Conservation (phyloP, 2,888 invertebrate genomes). For the Gandaritis pyraliata region DNA sequence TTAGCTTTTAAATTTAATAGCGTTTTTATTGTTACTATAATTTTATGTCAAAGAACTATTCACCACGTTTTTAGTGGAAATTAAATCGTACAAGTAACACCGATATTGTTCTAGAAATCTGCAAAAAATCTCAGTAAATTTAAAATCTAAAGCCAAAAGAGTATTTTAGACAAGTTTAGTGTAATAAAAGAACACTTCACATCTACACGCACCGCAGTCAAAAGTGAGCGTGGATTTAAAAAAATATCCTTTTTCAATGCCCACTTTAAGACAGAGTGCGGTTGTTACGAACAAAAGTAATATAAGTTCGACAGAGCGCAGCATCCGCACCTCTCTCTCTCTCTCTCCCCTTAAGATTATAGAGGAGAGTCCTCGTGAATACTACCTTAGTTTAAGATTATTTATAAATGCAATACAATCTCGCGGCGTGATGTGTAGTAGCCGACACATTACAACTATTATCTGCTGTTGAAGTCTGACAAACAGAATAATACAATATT, state of each 20-base stretch:
- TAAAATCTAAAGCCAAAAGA: conserved; percentile 25
- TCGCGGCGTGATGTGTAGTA: conserved; percentile 57
- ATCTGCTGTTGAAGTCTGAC: conserved; percentile 19
- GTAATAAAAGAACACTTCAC: conserved; percentile 15
- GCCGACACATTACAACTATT: conserved; percentile 30
- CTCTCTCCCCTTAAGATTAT: neutral
- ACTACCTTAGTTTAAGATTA: conserved; percentile 37
- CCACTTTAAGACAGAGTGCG: neutral
- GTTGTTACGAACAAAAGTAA: conserved; percentile 3
- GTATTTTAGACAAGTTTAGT: conserved; percentile 36
- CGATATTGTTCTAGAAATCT: neutral
- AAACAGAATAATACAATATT: conserved; percentile 1
- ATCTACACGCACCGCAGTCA: conserved; percentile 1
- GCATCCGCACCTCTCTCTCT: conserved; percentile 26
- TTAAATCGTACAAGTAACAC: no score
- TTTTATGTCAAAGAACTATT: no score
- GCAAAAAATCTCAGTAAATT: neutral
- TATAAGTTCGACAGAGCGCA: conserved; percentile 42
- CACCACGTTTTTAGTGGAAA: no score
- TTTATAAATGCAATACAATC: conserved; percentile 74
- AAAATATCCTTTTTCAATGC: neutral
- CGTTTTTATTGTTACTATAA: neutral
- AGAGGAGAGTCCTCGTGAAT: neutral
- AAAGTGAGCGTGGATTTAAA: neutral
- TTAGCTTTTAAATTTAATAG: conserved; percentile 20